Evolutionary conservation across 64 coral and sea anemone genomes (phyloP).

Genomic region (Astreopora myriophthalma): DNA sequence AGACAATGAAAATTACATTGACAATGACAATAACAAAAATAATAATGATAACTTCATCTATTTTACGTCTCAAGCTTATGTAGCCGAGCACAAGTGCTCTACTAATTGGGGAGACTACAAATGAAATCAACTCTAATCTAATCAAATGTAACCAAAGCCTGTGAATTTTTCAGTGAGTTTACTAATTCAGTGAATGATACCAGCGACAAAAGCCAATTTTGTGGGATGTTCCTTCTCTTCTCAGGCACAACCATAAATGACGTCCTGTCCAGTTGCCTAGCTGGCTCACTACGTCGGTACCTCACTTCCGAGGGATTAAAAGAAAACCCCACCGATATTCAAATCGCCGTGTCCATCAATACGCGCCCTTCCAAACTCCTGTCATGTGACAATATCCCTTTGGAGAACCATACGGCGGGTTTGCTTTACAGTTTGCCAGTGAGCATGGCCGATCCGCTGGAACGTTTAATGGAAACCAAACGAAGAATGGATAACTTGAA

Average conservation of each 20-base stretch:
- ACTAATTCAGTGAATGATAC: no score
- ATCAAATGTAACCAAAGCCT: no score
- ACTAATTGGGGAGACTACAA: no score
- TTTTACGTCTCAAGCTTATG: no score
- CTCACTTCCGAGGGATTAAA: conserved; percentile 48
- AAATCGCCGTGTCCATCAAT: conserved; percentile 86
- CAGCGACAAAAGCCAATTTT: background rate
- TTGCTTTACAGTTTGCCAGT: conserved; percentile 79
- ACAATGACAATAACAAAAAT: no score
- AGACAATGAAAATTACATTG: no score
- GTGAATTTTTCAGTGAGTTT: no score
- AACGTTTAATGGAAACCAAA: conserved; percentile 80
- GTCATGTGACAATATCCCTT: conserved; percentile 74
- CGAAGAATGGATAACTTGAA: conserved; percentile 87
- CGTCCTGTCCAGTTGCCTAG: conserved; percentile 80
- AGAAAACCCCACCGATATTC: conserved; percentile 77
- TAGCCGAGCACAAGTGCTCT: no score
- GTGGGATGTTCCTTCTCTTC: background rate
- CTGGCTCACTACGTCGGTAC: conserved; percentile 80
- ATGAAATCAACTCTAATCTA: no score
- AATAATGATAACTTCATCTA: no score
- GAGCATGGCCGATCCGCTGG: conserved; percentile 2
- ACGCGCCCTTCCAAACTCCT: conserved; percentile 70
- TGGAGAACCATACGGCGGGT: conserved; percentile 85
- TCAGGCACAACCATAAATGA: conserved; percentile 89